Evolutionary conservation across 30 jellyfish, hydroid and myxozoan species (phyloP).

Genomic region (Turritopsis rubra): DNA sequence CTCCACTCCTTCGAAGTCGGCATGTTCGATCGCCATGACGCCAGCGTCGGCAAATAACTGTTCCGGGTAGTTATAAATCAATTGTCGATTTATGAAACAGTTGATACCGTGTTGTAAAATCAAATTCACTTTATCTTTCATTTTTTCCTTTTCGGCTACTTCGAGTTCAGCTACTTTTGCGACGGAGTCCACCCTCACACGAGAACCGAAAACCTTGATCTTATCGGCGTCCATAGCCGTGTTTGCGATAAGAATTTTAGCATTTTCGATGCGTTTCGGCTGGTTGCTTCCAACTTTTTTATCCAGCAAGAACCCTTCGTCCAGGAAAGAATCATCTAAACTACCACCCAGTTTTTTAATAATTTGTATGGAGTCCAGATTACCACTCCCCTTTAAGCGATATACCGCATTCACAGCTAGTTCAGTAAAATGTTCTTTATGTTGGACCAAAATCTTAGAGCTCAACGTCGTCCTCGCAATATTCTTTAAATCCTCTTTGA

Average conservation of each 20-base stretch:
- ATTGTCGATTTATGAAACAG: slow-evolving; percentile 87
- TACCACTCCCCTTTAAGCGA: slow-evolving; percentile 82
- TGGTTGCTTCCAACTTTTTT: slow-evolving; percentile 87
- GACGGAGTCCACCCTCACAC: slow-evolving; percentile 89
- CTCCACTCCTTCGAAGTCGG: slow-evolving; percentile 98
- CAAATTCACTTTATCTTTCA: slow-evolving; percentile 93
- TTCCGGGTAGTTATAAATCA: slow-evolving; percentile 94
- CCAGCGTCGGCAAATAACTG: slow-evolving; percentile 96
- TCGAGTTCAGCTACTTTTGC: slow-evolving; percentile 96
- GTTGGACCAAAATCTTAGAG: slow-evolving; percentile 78
- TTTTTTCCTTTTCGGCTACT: slow-evolving; percentile 92
- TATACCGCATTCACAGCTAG: slow-evolving; percentile 87
- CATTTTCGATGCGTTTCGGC: slow-evolving; percentile 89
- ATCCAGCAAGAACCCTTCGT: slow-evolving; percentile 86
- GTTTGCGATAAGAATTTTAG: slow-evolving; percentile 84
- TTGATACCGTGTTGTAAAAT: slow-evolving; percentile 77
- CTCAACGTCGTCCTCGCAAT: slow-evolving; percentile 85
- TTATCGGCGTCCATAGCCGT: slow-evolving; percentile 98
- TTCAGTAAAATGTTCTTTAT: slow-evolving; percentile 74
- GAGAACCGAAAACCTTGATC: slow-evolving; percentile 90
- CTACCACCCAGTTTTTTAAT: slow-evolving; percentile 87
- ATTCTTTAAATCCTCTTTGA: slow-evolving; percentile 78
- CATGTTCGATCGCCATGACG: slow-evolving; percentile 97
- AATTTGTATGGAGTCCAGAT: slow-evolving; percentile 75
- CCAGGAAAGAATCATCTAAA: slow-evolving; percentile 79